These are phyloP conservation scores for Dendropsophus ebraccatus DNA, from an alignment of 2,113 vertebrate genomes.

Conservation along the genomic window DNA sequence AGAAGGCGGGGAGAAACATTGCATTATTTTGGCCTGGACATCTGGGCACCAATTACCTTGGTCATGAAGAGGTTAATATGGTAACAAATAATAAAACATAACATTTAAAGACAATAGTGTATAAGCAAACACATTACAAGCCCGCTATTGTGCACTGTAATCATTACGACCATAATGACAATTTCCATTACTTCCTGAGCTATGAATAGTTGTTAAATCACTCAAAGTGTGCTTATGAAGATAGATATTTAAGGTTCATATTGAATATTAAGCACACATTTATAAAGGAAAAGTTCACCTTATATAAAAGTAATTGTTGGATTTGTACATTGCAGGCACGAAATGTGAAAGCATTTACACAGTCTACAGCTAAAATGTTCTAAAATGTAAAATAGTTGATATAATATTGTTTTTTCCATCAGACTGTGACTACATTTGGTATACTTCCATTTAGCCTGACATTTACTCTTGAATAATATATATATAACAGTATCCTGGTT, in stretches of 20 bases:
- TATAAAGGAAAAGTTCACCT: slow-evolving; percentile 47
- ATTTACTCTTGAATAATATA: slow-evolving; percentile 57
- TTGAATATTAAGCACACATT: slow-evolving; percentile 52
- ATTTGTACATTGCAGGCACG: slow-evolving; percentile 14
- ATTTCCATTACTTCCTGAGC: slow-evolving; percentile 15
- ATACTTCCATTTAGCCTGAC: slow-evolving; percentile 46
- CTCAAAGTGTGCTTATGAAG: slow-evolving; percentile 25
- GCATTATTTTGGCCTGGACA: no score
- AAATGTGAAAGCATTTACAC: slow-evolving; percentile 46
- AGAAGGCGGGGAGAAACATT: no score
- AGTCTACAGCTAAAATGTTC: slow-evolving; percentile 26
- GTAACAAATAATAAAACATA: neutral
- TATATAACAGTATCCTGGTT: slow-evolving; percentile 51
- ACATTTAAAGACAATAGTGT: neutral
- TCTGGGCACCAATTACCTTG: no score
- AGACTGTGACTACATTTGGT: slow-evolving; percentile 52
- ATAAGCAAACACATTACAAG: slow-evolving; percentile 17
- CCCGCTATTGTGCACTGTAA: slow-evolving; percentile 2
- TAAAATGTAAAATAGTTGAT: slow-evolving; percentile 57
- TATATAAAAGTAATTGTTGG: neutral
- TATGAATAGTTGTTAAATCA: slow-evolving; percentile 50
- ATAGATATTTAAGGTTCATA: slow-evolving; percentile 49
- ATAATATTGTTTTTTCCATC: slow-evolving; percentile 49
- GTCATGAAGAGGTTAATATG: no score
- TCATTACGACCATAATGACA: slow-evolving; percentile 15